phyloP scores from a whole-genome alignment of 2,113 vertebrate genomes.

The Pagrus major region DNA sequence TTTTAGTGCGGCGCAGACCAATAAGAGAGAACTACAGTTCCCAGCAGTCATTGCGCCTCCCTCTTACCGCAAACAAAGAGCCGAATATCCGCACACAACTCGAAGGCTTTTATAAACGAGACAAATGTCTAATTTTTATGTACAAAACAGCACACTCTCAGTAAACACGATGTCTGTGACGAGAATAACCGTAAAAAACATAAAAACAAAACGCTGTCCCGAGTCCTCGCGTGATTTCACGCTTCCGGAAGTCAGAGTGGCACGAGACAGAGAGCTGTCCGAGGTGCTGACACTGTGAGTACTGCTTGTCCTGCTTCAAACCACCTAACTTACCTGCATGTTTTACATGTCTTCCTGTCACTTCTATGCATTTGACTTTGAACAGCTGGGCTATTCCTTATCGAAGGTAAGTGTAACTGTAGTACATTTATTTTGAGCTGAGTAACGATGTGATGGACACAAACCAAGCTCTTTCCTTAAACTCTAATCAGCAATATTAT shows the following conservation, averaged over 20 bases:
- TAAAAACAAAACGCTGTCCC: accelerated
- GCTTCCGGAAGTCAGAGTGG: constrained; percentile 60
- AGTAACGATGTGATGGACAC: background rate
- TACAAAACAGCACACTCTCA: background rate
- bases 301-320: constrained; percentile 16
- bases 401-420: background rate
- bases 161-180: background rate
- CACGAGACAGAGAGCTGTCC: constrained; percentile 69
- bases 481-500: background rate
- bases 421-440: background rate
- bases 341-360: background rate
- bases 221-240: constrained; percentile 60
- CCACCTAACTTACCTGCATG: background rate
- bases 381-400: too few species aligned
- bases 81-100: background rate
- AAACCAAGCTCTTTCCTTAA: background rate
- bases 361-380: background rate
- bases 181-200: background rate
- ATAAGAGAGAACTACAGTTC: constrained; percentile 54
- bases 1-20: background rate
- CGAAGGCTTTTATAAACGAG: background rate
- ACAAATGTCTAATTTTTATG: too few species aligned
- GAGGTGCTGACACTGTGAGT: constrained; percentile 74
- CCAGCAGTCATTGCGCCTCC: constrained; percentile 35
- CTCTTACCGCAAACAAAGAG: constrained; percentile 37